Evolutionary conservation across 2,113 vertebrate genomes (phyloP).

Genomic region (Malaclemys terrapin): DNA sequence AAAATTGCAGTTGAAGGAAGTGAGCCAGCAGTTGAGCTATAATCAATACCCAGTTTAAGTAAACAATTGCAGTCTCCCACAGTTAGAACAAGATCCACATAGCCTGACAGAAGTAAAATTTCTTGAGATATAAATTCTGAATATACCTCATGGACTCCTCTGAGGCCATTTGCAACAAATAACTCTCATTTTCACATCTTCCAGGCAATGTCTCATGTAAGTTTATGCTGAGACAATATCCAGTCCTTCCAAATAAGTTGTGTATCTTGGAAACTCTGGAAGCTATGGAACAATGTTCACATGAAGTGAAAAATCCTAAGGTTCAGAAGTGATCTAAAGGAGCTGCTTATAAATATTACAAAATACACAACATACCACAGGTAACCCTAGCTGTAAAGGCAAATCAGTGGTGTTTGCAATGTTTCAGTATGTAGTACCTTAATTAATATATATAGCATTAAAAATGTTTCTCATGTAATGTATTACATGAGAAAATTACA

Average conservation of each 20-base stretch:
- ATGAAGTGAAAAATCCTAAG: background rate
- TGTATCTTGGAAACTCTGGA: background rate
- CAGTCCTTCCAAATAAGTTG: background rate
- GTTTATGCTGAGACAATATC: background rate
- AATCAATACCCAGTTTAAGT: constrained; percentile 65
- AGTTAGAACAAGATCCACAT: constrained; percentile 33
- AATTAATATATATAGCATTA: background rate
- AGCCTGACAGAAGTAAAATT: constrained; percentile 4
- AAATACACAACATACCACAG: background rate
- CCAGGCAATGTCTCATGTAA: background rate
- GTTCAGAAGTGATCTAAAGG: background rate
- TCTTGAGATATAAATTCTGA: constrained; percentile 33
- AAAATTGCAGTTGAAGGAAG: constrained; percentile 29
- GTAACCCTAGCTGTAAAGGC: background rate
- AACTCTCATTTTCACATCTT: background rate
- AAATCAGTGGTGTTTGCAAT: background rate
- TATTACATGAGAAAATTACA: background rate
- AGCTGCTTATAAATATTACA: background rate
- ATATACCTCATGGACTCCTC: constrained; percentile 2
- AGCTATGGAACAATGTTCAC: background rate
- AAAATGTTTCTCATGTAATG: background rate
- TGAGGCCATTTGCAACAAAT: background rate
- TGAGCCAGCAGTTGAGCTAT: constrained; percentile 21
- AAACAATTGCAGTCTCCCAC: constrained; percentile 53
- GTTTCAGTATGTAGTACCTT: constrained; percentile 9